Evolutionary conservation across 1,140 invertebrate genomes (phyloP).

Genomic region (Hyphantria cunea): DNA sequence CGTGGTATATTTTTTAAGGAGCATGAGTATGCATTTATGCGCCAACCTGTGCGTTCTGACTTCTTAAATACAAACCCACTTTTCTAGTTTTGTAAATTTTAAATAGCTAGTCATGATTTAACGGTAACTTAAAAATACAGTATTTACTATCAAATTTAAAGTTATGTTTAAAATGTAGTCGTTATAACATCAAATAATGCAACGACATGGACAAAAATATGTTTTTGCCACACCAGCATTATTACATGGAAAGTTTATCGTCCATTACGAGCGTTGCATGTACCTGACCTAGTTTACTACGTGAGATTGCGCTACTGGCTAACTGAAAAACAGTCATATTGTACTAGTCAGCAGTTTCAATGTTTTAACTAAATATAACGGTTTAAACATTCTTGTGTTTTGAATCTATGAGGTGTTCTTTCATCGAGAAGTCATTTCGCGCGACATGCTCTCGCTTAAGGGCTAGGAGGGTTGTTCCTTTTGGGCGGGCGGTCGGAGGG

Average conservation of each 20-base stretch:
- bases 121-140: too few species aligned
- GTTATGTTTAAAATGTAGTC: too few species aligned
- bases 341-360: slow-evolving; percentile 3
- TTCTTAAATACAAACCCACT: too few species aligned
- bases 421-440: slow-evolving; percentile 40
- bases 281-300: slow-evolving; percentile 29
- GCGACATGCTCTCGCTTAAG: slow-evolving; percentile 42
- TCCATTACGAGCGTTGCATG: slow-evolving; percentile 25
- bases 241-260: slow-evolving; percentile 7
- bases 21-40: too few species aligned
- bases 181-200: too few species aligned
- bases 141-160: too few species aligned
- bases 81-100: too few species aligned
- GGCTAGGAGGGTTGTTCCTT: slow-evolving; percentile 51
- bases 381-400: slow-evolving; percentile 20
- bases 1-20: too few species aligned
- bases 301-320: slow-evolving; percentile 35
- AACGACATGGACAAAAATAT: too few species aligned
- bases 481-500: slow-evolving; percentile 69
- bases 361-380: slow-evolving; percentile 19
- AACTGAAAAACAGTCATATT: slow-evolving; percentile 38
- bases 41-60: too few species aligned
- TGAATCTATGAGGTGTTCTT: slow-evolving; percentile 21
- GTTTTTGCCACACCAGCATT: too few species aligned
- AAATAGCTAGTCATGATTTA: too few species aligned